Evolutionary conservation across 2,113 vertebrate species (phyloP).

Genomic region (Meleagris gallopavo): DNA sequence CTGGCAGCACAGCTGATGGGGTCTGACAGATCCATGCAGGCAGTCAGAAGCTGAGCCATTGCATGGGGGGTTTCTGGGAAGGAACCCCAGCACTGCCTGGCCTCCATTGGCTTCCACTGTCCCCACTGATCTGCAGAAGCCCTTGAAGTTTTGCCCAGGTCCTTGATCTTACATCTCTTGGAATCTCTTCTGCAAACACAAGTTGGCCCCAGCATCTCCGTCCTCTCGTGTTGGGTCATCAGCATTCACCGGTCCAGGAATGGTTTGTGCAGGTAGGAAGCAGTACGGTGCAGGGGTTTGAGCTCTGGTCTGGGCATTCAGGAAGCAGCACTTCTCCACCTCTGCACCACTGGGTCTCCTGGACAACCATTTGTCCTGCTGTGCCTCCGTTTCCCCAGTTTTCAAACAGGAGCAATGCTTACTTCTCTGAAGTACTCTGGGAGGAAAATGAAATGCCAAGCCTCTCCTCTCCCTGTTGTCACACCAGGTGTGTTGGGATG

Average conservation of each 20-base stretch:
- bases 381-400: neutral
- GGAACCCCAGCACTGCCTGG: neutral
- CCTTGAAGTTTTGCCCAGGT: neutral
- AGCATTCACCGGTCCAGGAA: neutral
- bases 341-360: fast-evolving
- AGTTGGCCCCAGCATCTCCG: neutral
- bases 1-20: fast-evolving
- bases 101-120: neutral
- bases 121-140: neutral
- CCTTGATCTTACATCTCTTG: neutral
- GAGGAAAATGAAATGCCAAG: neutral
- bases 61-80: fast-evolving
- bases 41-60: fast-evolving
- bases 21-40: neutral
- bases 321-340: neutral
- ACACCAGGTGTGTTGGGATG: neutral
- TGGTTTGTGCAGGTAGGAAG: neutral
- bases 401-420: fast-evolving
- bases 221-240: neutral
- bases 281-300: neutral
- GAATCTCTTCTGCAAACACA: fast-evolving
- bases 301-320: neutral
- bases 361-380: neutral
- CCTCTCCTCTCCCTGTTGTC: neutral
- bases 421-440: neutral